Evolutionary conservation across 2,888 invertebrate species (phyloP).

Genomic region (Barypeithes pellucidus): DNA sequence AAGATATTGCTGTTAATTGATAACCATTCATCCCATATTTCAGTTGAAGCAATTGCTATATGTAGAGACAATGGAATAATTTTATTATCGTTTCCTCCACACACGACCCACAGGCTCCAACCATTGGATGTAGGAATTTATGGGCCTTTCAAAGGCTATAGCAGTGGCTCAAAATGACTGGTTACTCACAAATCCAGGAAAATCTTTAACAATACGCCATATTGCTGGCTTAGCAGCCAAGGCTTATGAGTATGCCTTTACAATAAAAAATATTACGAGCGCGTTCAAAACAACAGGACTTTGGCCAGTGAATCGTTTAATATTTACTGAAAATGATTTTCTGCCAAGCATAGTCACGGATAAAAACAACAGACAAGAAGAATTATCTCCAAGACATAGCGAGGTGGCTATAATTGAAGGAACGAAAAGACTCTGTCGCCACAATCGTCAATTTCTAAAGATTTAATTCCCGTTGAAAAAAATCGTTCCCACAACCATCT

Average conservation of each 20-base stretch:
- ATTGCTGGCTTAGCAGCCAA: conserved; percentile 21
- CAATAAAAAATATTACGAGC: conserved; percentile 30
- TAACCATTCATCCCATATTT: conserved; percentile 45
- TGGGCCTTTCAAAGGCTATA: conserved; percentile 48
- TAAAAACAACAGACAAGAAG: neutral
- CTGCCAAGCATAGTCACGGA: conserved; percentile 23
- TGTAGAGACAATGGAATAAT: conserved; percentile 49
- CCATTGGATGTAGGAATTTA: conserved; percentile 51
- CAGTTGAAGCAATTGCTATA: conserved; percentile 40
- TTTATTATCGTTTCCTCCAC: conserved; percentile 45
- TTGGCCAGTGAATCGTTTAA: conserved; percentile 34
- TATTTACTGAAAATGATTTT: conserved; percentile 36
- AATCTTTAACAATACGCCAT: conserved; percentile 33
- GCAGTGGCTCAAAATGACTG: conserved; percentile 43
- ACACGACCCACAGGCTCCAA: conserved; percentile 47
- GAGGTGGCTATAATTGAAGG: neutral
- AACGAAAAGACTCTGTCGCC: neutral
- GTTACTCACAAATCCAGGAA: conserved; percentile 44
- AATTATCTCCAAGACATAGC: neutral
- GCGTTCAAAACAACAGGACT: conserved; percentile 29
- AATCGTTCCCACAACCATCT: neutral
- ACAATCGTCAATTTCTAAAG: neutral
- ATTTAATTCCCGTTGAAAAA: neutral
- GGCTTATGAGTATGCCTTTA: conserved; percentile 35
- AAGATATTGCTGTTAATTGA: conserved; percentile 42